These are phyloP conservation scores for Campoplex capitator DNA, from an alignment of 2,888 invertebrate genomes.

Conservation along the genomic window DNA sequence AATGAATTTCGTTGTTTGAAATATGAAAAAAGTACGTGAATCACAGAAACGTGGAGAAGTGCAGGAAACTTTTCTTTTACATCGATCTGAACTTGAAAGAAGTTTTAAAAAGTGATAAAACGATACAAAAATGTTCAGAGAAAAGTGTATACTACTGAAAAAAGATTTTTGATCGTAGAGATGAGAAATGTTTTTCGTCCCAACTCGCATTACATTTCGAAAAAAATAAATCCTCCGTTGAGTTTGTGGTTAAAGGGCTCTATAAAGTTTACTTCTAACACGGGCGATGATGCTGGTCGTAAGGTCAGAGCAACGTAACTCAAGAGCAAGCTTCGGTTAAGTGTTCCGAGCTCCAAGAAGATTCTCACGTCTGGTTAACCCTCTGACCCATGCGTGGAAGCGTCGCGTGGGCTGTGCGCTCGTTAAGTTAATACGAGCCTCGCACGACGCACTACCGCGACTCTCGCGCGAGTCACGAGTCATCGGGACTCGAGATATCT, in stretches of 20 bases:
- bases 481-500: slow-evolving; percentile 56
- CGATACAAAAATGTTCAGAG: no score
- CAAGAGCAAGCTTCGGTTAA: slow-evolving; percentile 42
- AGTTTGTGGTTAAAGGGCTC: not conserved
- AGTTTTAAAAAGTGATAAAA: no score
- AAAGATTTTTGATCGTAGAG: not conserved
- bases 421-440: slow-evolving; percentile 80
- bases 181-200: not conserved
- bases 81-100: no score
- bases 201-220: not conserved
- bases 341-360: slow-evolving; percentile 64
- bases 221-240: not conserved
- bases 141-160: not conserved
- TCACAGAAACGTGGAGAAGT: no score
- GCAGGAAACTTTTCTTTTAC: no score
- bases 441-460: slow-evolving; percentile 74
- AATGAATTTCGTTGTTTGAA: no score
- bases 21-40: no score
- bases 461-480: slow-evolving; percentile 60
- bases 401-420: slow-evolving; percentile 82
- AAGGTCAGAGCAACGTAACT: slow-evolving; percentile 26
- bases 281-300: slow-evolving; percentile 37
- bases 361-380: slow-evolving; percentile 83
- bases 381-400: slow-evolving; percentile 77
- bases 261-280: slow-evolving; percentile 41